These are phyloP conservation scores for Zeuzera pyrina DNA, from an alignment of 2,888 invertebrate genomes.

Conservation along the genomic window DNA sequence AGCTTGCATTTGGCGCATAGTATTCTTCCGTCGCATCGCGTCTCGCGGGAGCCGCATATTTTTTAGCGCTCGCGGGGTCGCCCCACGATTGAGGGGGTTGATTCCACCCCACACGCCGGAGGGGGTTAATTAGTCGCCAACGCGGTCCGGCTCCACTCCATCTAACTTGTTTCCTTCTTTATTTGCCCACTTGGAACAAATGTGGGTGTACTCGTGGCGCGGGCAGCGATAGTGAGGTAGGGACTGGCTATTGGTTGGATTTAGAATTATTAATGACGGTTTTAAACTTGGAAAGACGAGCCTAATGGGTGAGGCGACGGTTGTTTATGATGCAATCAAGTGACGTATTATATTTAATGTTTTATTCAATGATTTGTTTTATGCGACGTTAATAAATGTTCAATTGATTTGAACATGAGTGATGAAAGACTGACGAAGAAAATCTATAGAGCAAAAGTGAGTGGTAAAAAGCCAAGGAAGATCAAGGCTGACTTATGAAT, in stretches of 20 bases:
- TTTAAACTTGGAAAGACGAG: constrained; percentile 2
- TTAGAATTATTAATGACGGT: constrained; percentile 13
- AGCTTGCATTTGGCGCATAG: constrained; percentile 22
- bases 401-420: no score
- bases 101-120: constrained; percentile 23
- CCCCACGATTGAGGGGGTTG: constrained; percentile 23
- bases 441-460: no score
- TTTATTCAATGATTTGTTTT: no score
- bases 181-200: constrained; percentile 70
- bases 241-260: constrained; percentile 8
- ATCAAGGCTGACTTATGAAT: no score
- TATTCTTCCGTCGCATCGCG: constrained; percentile 16
- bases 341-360: no score
- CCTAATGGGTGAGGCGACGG: constrained; percentile 14
- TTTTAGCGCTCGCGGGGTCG: constrained; percentile 18
- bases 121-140: constrained; percentile 70
- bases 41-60: constrained; percentile 55
- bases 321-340: no score
- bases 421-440: no score
- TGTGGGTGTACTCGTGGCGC: constrained; percentile 29
- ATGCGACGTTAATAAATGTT: no score
- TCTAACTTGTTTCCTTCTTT: constrained; percentile 70
- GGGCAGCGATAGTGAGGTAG: constrained; percentile 7
- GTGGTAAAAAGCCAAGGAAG: no score
- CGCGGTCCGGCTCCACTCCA: constrained; percentile 65